Evolutionary conservation across 2,113 vertebrate species (phyloP), one percentile per base, ranked within the genome.

Genomic region (Gobius niger): DNA sequence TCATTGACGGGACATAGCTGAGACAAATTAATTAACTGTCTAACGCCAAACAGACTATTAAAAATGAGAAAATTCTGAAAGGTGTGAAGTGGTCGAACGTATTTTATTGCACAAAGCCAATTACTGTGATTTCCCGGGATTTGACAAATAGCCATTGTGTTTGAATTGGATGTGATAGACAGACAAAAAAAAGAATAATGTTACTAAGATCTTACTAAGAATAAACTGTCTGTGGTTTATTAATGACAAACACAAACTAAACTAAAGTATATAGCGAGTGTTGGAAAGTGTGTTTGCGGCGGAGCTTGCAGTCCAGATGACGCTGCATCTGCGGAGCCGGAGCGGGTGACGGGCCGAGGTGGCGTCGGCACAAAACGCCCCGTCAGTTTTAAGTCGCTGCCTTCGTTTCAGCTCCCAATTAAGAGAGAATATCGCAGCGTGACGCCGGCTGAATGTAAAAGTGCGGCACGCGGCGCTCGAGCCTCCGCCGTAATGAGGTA

Each of bases 371-470:
- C 44, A 41, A 44, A 81, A 63, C 6, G 40, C 47, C 57, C 44
- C 67, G 41, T 76, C 65, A 69, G 14, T 56, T 51, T 59, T 68
- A 47, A 42, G 66, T 72, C 60, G 77, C 68, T 42, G 62, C 60
- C 65, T 70, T 69, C 5, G 54, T 76, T 64, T 60, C 40, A 54
- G 57, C 73, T 81, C 81, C 76, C 53, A 81, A 72, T 85, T 70
- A 71, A 47, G 63, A 62, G 44, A 5, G 73, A 51, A 70, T 72
- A 66, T 53, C 63, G 52, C 60, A 65, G 73, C 51, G 42, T 47
- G 53, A 68, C 60, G 67, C 70, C 70, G 53, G 11, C 47, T 46
- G 53, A 50, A 24, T n/a, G 67, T 60, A 41, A 64, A 66, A 77
- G 47, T 44, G 19, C 60, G 56, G 16, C 6, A 10, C 47, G 6